A percentile compares a stretch with the other conserved stretches of the same genome.
phyloP scores from a whole-genome alignment of 2,888 invertebrate genomes.

The Eupeodes luniger region DNA sequence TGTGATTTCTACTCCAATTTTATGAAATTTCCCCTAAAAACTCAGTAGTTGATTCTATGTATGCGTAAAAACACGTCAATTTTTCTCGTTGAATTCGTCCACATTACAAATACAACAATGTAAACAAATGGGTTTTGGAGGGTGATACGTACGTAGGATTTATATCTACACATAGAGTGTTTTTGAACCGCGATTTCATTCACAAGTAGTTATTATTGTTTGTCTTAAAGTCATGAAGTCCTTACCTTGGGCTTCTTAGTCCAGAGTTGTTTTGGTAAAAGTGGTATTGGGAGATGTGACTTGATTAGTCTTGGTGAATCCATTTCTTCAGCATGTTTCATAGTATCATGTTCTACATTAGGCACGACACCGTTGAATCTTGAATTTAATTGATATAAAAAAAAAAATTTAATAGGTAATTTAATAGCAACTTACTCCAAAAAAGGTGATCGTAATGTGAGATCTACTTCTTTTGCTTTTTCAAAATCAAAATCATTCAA shows the following conservation, averaged over 20 bases:
- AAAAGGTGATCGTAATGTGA: slow-evolving; percentile 82
- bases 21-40: no score
- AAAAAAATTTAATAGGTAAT: neutral
- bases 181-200: no score
- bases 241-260: slow-evolving; percentile 80
- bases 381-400: neutral
- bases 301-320: slow-evolving; percentile 81
- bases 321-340: slow-evolving; percentile 79
- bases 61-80: no score
- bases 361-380: slow-evolving; percentile 82
- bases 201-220: no score
- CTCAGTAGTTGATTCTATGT: no score
- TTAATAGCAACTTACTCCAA: slow-evolving; percentile 79
- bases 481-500: slow-evolving; percentile 81
- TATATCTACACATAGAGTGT: no score
- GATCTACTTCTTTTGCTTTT: slow-evolving; percentile 79
- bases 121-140: no score
- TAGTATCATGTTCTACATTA: slow-evolving; percentile 81
- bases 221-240: neutral
- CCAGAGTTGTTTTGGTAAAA: slow-evolving; percentile 82
- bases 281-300: slow-evolving; percentile 81
- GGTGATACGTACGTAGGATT: no score
- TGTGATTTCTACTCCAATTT: no score
- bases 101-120: no score
- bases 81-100: no score